phyloP scores from a whole-genome alignment of 2,888 invertebrate species.

The Troides aeacus region DNA sequence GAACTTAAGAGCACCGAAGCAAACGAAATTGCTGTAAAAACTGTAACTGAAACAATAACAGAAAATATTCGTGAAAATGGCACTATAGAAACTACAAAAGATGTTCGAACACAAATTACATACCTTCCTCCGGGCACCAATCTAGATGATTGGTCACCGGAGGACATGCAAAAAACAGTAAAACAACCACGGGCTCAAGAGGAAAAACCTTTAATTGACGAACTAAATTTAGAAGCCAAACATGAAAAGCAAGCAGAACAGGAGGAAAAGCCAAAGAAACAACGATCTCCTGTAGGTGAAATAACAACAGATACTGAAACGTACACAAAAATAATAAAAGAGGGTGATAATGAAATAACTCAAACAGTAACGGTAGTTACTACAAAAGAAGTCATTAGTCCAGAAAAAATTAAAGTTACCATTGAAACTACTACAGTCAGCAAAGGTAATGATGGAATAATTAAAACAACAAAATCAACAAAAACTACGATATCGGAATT shows the following conservation, averaged over 20 bases:
- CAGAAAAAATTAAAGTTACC: slow-evolving; percentile 72
- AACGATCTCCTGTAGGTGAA: slow-evolving; percentile 71
- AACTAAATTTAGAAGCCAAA: slow-evolving; percentile 48
- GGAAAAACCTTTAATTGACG: slow-evolving; percentile 45
- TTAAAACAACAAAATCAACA: slow-evolving; percentile 74
- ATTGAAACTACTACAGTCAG: slow-evolving; percentile 74
- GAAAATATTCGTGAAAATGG: slow-evolving; percentile 68
- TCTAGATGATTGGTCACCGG: slow-evolving; percentile 72
- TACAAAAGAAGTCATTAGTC: slow-evolving; percentile 72
- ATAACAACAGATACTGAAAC: slow-evolving; percentile 72
- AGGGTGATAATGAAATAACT: slow-evolving; percentile 68
- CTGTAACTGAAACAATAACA: slow-evolving; percentile 69
- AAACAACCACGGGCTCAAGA: slow-evolving; percentile 52
- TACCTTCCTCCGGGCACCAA: slow-evolving; percentile 71
- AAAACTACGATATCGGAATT: slow-evolving; percentile 76
- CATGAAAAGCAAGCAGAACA: slow-evolving; percentile 40
- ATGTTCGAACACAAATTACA: slow-evolving; percentile 72
- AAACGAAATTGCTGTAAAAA: slow-evolving; percentile 70
- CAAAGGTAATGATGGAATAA: slow-evolving; percentile 68
- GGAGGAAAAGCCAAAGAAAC: slow-evolving; percentile 56
- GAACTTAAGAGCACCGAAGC: slow-evolving; percentile 62
- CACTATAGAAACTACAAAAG: slow-evolving; percentile 71
- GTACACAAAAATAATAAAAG: slow-evolving; percentile 66
- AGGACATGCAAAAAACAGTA: slow-evolving; percentile 65
- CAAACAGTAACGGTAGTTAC: slow-evolving; percentile 75